A percentile compares a stretch with the other conserved stretches of the same genome.
Conservation (phyloP, 2,113 vertebrate genomes). For the Pipra filicauda region DNA sequence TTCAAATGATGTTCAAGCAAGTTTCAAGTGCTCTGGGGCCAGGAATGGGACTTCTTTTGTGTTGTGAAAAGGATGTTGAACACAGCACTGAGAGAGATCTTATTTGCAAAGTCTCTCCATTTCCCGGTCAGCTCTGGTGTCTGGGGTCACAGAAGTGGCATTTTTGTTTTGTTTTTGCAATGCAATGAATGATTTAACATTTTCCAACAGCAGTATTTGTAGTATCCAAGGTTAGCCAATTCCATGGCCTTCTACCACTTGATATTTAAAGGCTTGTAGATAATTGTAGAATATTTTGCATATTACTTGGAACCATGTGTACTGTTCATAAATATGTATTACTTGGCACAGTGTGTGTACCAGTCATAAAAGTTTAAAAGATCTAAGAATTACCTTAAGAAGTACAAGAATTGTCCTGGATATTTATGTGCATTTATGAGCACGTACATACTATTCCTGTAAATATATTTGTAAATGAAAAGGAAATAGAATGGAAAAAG, state of each 20-base stretch:
- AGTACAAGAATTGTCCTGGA: neutral
- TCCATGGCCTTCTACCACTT: neutral
- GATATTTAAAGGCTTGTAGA: neutral
- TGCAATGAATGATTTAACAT: neutral
- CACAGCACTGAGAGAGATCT: neutral
- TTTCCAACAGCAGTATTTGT: neutral
- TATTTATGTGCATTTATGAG: constrained; percentile 7
- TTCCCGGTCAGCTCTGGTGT: neutral
- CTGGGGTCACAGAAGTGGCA: neutral
- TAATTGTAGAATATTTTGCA: constrained; percentile 24
- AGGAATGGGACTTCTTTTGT: neutral
- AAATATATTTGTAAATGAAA: neutral
- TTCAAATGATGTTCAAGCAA: neutral
- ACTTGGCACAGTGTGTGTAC: neutral
- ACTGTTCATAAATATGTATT: constrained; percentile 30
- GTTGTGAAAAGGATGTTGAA: neutral
- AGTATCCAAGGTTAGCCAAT: neutral
- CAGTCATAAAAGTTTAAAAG: constrained; percentile 41
- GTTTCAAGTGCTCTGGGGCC: neutral
- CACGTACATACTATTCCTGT: neutral
- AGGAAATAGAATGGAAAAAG: neutral
- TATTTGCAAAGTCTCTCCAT: neutral
- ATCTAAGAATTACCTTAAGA: neutral
- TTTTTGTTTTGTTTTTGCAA: neutral
- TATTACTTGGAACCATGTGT: neutral